Evolutionary conservation across 2,888 invertebrate genomes (phyloP), one percentile per base, ranked within the genome.

Genomic region (Drosophila peninsularis): DNA sequence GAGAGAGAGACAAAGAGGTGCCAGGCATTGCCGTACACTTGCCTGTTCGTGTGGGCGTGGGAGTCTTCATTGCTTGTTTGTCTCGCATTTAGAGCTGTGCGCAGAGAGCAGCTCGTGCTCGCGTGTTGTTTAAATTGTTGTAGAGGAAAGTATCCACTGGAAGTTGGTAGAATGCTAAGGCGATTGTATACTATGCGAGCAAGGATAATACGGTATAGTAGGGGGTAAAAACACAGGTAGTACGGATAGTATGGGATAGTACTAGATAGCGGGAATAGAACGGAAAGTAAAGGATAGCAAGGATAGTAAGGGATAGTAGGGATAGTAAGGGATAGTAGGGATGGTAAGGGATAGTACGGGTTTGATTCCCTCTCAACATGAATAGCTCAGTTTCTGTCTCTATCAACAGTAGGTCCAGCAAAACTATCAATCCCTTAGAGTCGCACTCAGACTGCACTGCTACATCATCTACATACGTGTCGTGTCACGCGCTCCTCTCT

Each of bases 401-500:
- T 24, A 4, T 24, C 24, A 24, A 24, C 7, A 30, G 6, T 6
- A 30, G 1, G 5, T 30, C 6, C 0, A 30, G 27, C 7, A 5
- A 30, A 6, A 1, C 7, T 27, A 21, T 24, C 32, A 2, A 14
- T 37, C 14, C 0, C 17, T 4, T 37, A 37, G 1, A 14, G 9
- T 37, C 13, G 0, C 2, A 17, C 0, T 27, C 5, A 17, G 6
- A 0, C 17, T 49, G 5, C 9, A 10, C 1, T 24, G 10, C 19
- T 5, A 11, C 11, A 13, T 14, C 30, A 30, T 6, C 32, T 6
- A 19, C 3, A 41, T 6, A 19, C 3, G 32, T 6, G n/a, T 55
- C 55, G 34, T 21, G 17, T 10, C 63, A 63, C 63, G 64, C 24
- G 7, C 37, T 34, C 64, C 14, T 45, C 64, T 39, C 64, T 39